Percentiles rank a stretch among this genome's conserved stretches.
Evolutionary conservation across 2,113 vertebrate species (phyloP).

Genomic region (Bungarus multicinctus): DNA sequence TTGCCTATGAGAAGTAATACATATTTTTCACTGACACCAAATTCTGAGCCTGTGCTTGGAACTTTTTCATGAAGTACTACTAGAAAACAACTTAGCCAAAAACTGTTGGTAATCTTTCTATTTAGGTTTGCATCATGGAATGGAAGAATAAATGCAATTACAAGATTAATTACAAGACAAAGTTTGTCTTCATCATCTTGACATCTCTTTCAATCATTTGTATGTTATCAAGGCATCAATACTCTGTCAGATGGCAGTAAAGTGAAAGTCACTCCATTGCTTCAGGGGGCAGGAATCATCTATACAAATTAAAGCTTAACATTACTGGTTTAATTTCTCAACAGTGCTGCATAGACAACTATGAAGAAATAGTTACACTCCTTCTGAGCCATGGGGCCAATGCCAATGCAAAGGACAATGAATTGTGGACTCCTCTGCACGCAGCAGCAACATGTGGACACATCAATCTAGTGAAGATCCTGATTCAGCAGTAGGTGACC

Average conservation of each 20-base stretch:
- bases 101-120: neutral
- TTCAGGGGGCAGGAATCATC: neutral
- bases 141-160: neutral
- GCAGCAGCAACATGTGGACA: conserved; percentile 95
- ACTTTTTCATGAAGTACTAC: neutral
- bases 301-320: neutral
- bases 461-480: conserved; percentile 90
- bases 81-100: neutral
- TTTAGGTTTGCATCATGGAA: neutral
- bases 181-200: neutral
- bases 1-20: neutral
- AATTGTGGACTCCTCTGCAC: conserved; percentile 95
- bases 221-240: neutral
- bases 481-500: conserved; percentile 88
- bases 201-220: neutral
- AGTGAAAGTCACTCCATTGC: neutral
- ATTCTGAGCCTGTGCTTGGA: neutral
- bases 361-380: conserved; percentile 93
- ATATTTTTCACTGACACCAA: too few relatives aligned
- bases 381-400: conserved; percentile 86
- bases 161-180: neutral
- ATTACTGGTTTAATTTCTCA: conserved; percentile 30
- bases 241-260: neutral
- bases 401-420: conserved; percentile 93
- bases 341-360: conserved; percentile 98